Conservation (phyloP, 2,113 vertebrate species). For the Mesocricetus auratus region DNA sequence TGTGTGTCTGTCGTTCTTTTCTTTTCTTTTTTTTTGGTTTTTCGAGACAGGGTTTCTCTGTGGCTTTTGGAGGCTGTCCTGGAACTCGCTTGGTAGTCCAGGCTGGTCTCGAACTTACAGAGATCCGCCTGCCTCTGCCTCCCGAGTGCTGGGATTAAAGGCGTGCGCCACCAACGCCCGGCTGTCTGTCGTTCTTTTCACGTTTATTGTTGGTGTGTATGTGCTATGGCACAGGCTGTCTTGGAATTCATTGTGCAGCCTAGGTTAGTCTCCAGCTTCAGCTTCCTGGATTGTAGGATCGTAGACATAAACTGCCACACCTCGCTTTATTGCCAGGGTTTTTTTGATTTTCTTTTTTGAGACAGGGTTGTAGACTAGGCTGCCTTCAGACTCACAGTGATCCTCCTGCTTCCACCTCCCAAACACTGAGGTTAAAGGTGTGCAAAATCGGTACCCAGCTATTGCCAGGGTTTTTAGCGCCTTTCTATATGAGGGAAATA, state of each 20-base stretch:
- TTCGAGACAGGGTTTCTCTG: no score
- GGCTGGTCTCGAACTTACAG: no score
- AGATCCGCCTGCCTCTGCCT: no score
- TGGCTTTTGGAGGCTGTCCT: no score
- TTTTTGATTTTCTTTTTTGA: neutral
- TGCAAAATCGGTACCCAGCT: neutral
- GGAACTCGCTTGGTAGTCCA: no score
- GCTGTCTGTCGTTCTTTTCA: no score
- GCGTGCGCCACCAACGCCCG: no score
- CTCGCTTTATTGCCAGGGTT: neutral
- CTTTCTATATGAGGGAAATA: slow-evolving; percentile 36
- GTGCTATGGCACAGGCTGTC: neutral
- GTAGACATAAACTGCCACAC: neutral
- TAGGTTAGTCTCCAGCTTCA: neutral
- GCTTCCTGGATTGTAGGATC: neutral
- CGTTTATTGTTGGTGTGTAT: neutral
- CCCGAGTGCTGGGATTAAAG: no score
- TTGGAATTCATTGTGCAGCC: neutral
- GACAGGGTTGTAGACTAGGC: neutral
- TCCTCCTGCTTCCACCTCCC: neutral
- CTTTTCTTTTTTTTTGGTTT: no score
- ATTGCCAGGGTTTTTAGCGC: neutral
- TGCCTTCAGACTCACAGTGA: neutral
- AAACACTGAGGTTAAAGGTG: neutral
- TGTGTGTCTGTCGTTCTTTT: neutral